Evolutionary conservation across 2,797 vertebrate species (phyloP), one percentile per base, ranked within the genome.

Genomic region (Poeciliopsis turneri): DNA sequence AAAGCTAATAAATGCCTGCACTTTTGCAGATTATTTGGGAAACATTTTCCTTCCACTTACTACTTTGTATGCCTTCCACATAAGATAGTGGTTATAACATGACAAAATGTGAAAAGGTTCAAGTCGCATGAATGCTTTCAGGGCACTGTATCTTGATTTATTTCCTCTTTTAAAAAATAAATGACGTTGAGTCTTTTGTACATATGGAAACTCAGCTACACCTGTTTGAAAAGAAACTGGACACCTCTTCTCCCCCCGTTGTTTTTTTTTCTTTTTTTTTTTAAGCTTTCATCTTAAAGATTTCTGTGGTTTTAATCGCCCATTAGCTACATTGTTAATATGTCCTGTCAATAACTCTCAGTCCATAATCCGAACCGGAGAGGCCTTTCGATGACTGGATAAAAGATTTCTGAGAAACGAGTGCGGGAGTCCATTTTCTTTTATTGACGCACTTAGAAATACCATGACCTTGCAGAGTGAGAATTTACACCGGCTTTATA

Each of bases 331-430:
- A 25, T 13, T 69, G 10, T 41, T 69, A 43, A 23, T 23, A 43
- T n/a, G 41, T n/a, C 25, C 41, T 46, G 68, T 43, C 25, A 45
- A 70, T 43, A 28, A n/a, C 68, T 45, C 39, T 70, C 36, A 41
- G 39, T 43, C 36, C 36, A 15, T 70, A 30, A 45, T 70, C 25
- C 25, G 25, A 45, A 45, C 41, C 15, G 12, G 41, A 46, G 41
- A 70, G 45, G 68, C 41, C 68, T 70, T 70, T 70, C 6, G 23
- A 70, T 46, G 43, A 11, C n/a, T 25, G 68, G 68, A 66, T 66
- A 23, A 70, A 70, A 70, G 68, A 46, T 70, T 70, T 69, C 39
- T n/a, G 13, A 43, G 66, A 39, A 36, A 13, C 64, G 16, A 23
- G 36, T 2, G 25, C 18, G 20, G 23, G 51, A 57, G 53, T 53